phyloP scores from a whole-genome alignment of 2,113 vertebrate species.

The Trachemys scripta region DNA sequence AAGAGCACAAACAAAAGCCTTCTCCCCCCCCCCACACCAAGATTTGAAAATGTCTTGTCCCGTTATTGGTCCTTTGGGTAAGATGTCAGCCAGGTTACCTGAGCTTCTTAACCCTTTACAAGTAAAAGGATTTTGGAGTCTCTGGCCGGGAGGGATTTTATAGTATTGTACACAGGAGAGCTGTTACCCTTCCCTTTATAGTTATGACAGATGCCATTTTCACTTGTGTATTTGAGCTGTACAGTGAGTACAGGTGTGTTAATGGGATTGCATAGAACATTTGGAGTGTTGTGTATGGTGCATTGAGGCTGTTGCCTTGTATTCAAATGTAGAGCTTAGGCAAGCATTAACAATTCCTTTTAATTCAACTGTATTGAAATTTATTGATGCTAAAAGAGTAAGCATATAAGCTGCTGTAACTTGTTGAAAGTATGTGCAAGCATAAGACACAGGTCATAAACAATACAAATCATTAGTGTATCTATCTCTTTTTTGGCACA shows the following conservation, averaged over 20 bases:
- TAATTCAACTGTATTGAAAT: neutral
- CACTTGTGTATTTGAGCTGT: neutral
- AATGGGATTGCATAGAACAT: neutral
- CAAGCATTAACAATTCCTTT: neutral
- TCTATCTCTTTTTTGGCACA: neutral
- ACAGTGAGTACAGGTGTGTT: neutral
- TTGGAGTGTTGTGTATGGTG: neutral
- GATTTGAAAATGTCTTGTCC: no score
- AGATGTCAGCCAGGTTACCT: no score
- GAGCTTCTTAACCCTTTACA: no score
- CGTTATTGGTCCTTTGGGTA: no score
- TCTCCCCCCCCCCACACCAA: no score
- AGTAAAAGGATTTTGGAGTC: no score
- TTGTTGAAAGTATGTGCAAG: neutral
- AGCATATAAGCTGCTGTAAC: neutral
- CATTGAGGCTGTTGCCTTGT: neutral
- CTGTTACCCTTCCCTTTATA: no score
- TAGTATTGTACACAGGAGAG: no score
- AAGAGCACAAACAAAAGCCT: no score
- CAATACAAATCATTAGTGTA: neutral
- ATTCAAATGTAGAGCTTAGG: neutral
- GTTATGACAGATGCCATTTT: neutral
- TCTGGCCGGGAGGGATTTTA: no score
- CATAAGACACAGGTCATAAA: neutral
- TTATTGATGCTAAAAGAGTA: neutral